These are phyloP conservation scores for Paradisaea rubra DNA, from an alignment of 2,113 vertebrate genomes.

Conservation along the genomic window DNA sequence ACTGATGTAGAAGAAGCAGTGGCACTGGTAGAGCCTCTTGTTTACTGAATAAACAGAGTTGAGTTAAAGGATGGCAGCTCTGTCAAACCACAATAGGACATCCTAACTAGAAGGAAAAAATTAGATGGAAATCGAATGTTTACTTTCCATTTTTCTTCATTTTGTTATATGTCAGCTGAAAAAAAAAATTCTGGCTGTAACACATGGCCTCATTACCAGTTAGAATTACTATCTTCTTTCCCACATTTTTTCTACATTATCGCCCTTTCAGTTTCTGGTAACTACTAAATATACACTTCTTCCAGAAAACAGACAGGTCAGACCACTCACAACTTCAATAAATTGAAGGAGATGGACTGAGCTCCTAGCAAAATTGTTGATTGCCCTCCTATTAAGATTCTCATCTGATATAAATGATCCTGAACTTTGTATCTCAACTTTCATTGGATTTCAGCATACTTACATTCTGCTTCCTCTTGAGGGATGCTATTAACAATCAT, in stretches of 20 bases:
- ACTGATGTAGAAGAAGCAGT: not conserved
- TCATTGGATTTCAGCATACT: not conserved
- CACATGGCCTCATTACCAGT: not conserved
- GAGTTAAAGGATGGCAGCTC: not conserved
- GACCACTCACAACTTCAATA: not conserved
- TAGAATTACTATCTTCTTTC: not conserved
- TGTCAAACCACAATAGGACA: not conserved
- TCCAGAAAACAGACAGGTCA: slow-evolving; percentile 13
- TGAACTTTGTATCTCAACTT: slow-evolving; percentile 7
- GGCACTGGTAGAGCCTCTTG: not conserved
- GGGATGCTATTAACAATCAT: slow-evolving; percentile 43
- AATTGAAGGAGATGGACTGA: not conserved
- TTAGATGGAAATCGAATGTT: not conserved
- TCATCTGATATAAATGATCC: slow-evolving; percentile 25
- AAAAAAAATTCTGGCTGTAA: not conserved
- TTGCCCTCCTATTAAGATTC: slow-evolving; percentile 16
- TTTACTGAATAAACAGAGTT: not conserved
- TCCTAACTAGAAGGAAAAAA: not conserved
- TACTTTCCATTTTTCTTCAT: slow-evolving; percentile 24
- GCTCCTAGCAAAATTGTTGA: slow-evolving; percentile 17
- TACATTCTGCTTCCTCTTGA: slow-evolving; percentile 1
- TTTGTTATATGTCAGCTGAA: not conserved
- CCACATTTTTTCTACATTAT: not conserved
- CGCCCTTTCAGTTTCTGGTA: not conserved
- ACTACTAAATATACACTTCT: not conserved